Evolutionary conservation across 2,888 invertebrate species (phyloP).

Genomic region (Drosophila maculinotata): DNA sequence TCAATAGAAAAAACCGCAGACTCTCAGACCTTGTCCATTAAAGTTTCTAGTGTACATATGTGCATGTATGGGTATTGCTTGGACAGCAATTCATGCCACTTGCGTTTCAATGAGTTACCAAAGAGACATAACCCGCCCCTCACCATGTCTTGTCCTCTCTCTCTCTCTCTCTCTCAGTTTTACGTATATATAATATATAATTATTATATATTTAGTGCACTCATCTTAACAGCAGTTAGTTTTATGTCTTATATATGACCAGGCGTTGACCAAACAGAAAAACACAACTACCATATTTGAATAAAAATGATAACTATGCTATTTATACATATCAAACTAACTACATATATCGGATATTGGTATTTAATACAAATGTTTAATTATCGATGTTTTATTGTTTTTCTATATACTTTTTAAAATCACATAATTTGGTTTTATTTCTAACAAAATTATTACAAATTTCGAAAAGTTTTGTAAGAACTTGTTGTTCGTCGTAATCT

Average conservation of each 20-base stretch:
- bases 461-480: slow-evolving; percentile 1
- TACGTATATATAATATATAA: neutral
- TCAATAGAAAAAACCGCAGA: slow-evolving; percentile 19
- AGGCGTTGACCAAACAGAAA: slow-evolving; percentile 39
- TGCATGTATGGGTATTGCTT: slow-evolving; percentile 14
- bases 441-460: neutral
- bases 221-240: slow-evolving; percentile 29
- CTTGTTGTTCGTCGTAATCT: slow-evolving; percentile 20
- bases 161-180: slow-evolving; percentile 6
- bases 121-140: slow-evolving; percentile 8
- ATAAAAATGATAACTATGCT: slow-evolving; percentile 41
- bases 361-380: slow-evolving; percentile 58
- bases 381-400: slow-evolving; percentile 69
- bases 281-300: slow-evolving; percentile 37
- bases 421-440: slow-evolving; percentile 38
- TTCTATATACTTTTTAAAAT: slow-evolving; percentile 35
- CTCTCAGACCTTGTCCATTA: slow-evolving; percentile 27
- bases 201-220: slow-evolving; percentile 1
- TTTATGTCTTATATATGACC: slow-evolving; percentile 32
- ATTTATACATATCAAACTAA: slow-evolving; percentile 56
- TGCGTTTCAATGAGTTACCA: slow-evolving; percentile 41
- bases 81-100: slow-evolving; percentile 23
- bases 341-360: slow-evolving; percentile 72
- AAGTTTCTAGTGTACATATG: slow-evolving; percentile 6
- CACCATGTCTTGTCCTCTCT: slow-evolving; percentile 4